phyloP scores from a whole-genome alignment of 2,797 vertebrate genomes.

The Erethizon dorsatum region DNA sequence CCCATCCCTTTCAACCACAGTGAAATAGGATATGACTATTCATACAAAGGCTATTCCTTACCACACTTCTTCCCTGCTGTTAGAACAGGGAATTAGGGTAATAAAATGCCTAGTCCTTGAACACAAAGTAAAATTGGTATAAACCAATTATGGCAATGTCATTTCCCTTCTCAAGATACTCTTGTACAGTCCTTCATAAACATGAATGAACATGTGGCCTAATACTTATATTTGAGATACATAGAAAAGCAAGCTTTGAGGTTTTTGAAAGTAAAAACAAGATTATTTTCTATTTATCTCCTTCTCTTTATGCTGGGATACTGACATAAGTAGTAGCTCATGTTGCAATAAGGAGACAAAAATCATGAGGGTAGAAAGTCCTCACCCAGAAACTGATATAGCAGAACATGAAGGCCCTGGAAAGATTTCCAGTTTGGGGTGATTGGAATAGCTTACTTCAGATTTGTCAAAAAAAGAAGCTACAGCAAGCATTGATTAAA shows the following conservation, averaged over 20 bases:
- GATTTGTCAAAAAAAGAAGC: not conserved
- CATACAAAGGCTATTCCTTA: not conserved
- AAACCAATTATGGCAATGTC: constrained; percentile 36
- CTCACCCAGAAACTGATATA: not conserved
- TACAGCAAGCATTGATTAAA: not conserved
- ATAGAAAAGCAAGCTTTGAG: not conserved
- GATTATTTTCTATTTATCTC: constrained; percentile 12
- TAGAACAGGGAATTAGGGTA: not conserved
- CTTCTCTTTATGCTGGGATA: not conserved
- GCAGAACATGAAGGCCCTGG: not conserved
- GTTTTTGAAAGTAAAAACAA: constrained; percentile 5
- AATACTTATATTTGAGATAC: not conserved
- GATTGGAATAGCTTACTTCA: not conserved
- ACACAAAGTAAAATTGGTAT: not conserved
- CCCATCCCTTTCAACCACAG: not conserved
- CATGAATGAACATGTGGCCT: not conserved
- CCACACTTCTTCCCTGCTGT: not conserved
- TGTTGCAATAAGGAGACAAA: not conserved
- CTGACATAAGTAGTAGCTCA: not conserved
- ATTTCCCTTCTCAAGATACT: not conserved
- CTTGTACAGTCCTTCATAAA: not conserved
- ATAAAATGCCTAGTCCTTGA: not conserved
- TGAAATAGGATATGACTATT: not conserved
- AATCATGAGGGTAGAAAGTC: not conserved
- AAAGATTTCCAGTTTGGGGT: not conserved